These are phyloP conservation scores for Sminthurides bifidus DNA, from an alignment of 1,140 invertebrate species.

Conservation along the genomic window DNA sequence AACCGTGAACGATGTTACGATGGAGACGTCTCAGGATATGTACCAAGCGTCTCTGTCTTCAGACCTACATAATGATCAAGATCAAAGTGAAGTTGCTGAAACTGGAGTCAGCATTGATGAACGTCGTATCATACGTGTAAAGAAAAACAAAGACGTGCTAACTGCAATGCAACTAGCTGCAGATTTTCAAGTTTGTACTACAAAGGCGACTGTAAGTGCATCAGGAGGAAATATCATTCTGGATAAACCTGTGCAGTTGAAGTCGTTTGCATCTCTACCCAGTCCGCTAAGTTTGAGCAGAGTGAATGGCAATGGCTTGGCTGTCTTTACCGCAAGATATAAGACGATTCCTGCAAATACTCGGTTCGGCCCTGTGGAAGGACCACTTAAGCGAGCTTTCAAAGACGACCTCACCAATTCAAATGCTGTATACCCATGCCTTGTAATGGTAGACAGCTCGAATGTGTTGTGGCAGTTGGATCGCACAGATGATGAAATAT, in stretches of 20 bases:
- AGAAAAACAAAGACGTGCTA: conserved; percentile 21
- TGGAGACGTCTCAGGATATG: background rate
- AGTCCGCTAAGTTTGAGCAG: conserved; percentile 14
- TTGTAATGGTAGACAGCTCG: conserved; percentile 21
- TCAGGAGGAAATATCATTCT: conserved; percentile 23
- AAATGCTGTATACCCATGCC: conserved; percentile 24
- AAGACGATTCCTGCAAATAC: conserved; percentile 19
- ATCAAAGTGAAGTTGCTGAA: background rate
- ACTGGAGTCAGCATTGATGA: conserved; percentile 19
- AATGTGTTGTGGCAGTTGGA: conserved; percentile 26
- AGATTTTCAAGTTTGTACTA: background rate
- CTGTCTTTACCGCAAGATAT: conserved; percentile 19
- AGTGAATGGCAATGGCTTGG: conserved; percentile 8
- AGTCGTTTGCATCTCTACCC: conserved; percentile 24
- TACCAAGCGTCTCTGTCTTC: background rate
- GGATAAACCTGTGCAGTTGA: conserved; percentile 27
- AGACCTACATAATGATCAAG: background rate
- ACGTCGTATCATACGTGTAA: conserved; percentile 26
- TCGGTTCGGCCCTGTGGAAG: conserved; percentile 28
- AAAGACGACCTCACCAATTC: conserved; percentile 18
- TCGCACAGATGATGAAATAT: conserved; percentile 24
- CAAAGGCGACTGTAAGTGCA: background rate
- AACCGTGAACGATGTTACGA: too few species aligned
- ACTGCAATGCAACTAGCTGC: too few species aligned
- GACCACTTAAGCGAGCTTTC: conserved; percentile 22